Evolutionary conservation across 2,113 vertebrate genomes (phyloP), one percentile per base, ranked within the genome.

Genomic region (Varanus komodoensis): DNA sequence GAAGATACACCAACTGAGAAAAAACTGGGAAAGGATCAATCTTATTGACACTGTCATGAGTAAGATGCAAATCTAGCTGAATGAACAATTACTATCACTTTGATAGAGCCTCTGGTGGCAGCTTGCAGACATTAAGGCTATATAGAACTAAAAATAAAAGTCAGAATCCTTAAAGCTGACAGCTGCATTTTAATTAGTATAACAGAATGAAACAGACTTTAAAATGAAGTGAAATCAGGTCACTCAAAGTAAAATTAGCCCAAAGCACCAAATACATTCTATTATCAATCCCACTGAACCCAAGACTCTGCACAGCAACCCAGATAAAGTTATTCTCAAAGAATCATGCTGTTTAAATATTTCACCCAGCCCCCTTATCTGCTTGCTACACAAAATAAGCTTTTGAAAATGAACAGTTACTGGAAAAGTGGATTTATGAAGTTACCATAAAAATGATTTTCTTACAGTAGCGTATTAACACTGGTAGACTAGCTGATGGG

Each of bases 141-240:
- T 15, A 71, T 34, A 68, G 80, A 77, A 68, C 61, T 71, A 93
- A 92, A 68, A 91, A 94, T 92, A 77, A 93, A 34, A 91, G 89
- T 80, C 89, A 71, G 64, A 93, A 87, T 89, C 86, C 89, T 90
- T 90, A 74, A 84, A 85, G 86, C 68, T 84, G 34, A 93, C 38
- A 69, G 67, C 57, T 93, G 86, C 61, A 91, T 92, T 95, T 93
- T 93, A 95, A 93, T 93, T 93, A 95, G 83, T 38, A 23, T 69
- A 89, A 84, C 29, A 90, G 89, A 94, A 94, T 32, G 80, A 91
- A 94, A 94, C 80, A 52, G 67, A 93, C 90, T 91, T 91, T 88
- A 87, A 90, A 78, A 8, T 38, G 90, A 95, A 93, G 92, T 75
- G 3, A 95, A 94, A 84, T 67, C 79, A 94, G 93, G 89, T 94